phyloP scores from a whole-genome alignment of 2,797 vertebrate genomes.

The Cercopithecus petaurista region DNA sequence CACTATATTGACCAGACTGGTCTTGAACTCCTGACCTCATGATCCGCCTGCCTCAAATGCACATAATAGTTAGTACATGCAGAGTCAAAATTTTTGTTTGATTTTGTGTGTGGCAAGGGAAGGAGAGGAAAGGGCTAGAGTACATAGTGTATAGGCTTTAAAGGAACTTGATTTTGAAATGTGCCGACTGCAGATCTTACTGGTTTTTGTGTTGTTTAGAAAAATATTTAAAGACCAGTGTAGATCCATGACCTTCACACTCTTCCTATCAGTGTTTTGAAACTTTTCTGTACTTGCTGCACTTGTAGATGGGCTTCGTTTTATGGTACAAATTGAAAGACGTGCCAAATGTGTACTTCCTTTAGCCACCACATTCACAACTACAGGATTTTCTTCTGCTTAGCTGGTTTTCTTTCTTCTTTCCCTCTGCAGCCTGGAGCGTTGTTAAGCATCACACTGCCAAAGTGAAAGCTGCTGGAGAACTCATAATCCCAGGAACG shows the following conservation, averaged over 20 bases:
- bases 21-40: too few relatives aligned
- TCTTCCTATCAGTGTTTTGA: neutral
- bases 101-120: neutral
- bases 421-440: neutral
- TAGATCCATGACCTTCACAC: neutral
- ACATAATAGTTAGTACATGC: neutral
- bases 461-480: neutral
- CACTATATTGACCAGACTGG: too few relatives aligned
- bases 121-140: neutral
- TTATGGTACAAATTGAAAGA: neutral
- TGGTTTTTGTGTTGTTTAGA: constrained; percentile 31
- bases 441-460: neutral
- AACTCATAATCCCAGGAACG: neutral
- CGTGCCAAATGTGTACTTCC: neutral
- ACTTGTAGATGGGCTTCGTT: neutral
- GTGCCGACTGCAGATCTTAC: neutral
- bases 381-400: constrained; percentile 6
- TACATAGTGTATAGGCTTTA: neutral
- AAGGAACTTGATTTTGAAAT: constrained; percentile 45
- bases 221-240: neutral
- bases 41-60: neutral
- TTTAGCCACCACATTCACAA: neutral
- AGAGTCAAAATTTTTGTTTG: neutral
- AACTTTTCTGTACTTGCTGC: neutral
- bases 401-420: constrained; percentile 5